Evolutionary conservation across 2,797 vertebrate species (phyloP).

Genomic region (Chelmon rostratus): DNA sequence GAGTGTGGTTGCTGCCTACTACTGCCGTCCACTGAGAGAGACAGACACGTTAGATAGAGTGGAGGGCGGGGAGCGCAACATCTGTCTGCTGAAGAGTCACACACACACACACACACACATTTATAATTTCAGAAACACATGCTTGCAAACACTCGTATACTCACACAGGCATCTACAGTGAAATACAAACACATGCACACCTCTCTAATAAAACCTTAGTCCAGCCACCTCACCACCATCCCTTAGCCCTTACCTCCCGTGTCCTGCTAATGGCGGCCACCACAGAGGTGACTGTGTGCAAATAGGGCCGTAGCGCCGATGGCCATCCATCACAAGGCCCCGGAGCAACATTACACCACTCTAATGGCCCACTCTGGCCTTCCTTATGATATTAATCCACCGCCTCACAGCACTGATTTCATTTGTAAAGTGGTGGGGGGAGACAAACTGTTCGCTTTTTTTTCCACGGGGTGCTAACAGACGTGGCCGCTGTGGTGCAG

Average conservation of each 20-base stretch:
- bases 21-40: conserved; percentile 74
- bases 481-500: conserved; percentile 25
- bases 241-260: conserved; percentile 88
- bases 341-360: conserved; percentile 95
- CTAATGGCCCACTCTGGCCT: conserved; percentile 91
- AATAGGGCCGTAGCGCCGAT: conserved; percentile 92
- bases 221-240: conserved; percentile 81
- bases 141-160: conserved; percentile 15
- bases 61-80: conserved; percentile 79
- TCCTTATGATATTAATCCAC: conserved; percentile 96
- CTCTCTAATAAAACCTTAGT: conserved; percentile 90
- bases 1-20: conserved; percentile 74
- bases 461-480: conserved; percentile 47
- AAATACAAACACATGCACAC: conserved; percentile 69
- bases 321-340: conserved; percentile 95
- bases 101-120: conserved; percentile 32
- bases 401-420: conserved; percentile 94
- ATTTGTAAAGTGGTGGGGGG: conserved; percentile 95
- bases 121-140: conserved; percentile 53
- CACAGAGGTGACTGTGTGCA: conserved; percentile 96
- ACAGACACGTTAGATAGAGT: conserved; percentile 80
- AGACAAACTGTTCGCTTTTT: conserved; percentile 62
- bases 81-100: conserved; percentile 74
- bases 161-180: conserved; percentile 24
- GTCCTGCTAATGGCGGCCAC: conserved; percentile 95